A percentile compares a stretch with the other conserved stretches of the same genome.
Conservation (phyloP, 2,113 vertebrate genomes). For the Acrocephalus kingi region DNA sequence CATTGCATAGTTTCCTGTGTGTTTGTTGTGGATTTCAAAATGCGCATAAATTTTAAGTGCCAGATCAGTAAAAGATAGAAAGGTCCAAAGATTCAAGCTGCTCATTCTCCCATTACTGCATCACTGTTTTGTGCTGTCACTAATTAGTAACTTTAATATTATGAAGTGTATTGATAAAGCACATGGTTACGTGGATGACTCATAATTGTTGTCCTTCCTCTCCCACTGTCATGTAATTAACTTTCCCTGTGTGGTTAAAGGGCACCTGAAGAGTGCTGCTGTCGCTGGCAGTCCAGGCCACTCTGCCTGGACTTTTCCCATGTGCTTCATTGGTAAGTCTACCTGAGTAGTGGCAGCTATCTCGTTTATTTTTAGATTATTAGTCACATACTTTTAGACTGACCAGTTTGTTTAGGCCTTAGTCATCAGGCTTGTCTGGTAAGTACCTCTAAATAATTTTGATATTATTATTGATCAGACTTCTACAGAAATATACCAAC, state of each 20-base stretch:
- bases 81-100: neutral
- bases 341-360: neutral
- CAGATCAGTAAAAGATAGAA: neutral
- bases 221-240: neutral
- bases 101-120: neutral
- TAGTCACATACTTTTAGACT: neutral
- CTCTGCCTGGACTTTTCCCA: neutral
- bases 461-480: neutral
- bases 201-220: neutral
- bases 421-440: neutral
- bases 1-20: accelerated
- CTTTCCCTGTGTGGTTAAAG: neutral
- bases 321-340: neutral
- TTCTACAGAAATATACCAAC: neutral
- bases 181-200: neutral
- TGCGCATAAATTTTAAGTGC: neutral
- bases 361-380: neutral
- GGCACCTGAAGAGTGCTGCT: neutral
- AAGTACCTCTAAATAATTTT: neutral
- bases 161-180: neutral
- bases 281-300: neutral
- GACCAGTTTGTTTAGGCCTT: neutral
- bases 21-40: neutral
- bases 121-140: neutral
- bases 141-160: neutral